Percentiles rank a stretch among this genome's conserved stretches.
phyloP scores from a whole-genome alignment of 2,888 invertebrate species.

The Spialia ferax region DNA sequence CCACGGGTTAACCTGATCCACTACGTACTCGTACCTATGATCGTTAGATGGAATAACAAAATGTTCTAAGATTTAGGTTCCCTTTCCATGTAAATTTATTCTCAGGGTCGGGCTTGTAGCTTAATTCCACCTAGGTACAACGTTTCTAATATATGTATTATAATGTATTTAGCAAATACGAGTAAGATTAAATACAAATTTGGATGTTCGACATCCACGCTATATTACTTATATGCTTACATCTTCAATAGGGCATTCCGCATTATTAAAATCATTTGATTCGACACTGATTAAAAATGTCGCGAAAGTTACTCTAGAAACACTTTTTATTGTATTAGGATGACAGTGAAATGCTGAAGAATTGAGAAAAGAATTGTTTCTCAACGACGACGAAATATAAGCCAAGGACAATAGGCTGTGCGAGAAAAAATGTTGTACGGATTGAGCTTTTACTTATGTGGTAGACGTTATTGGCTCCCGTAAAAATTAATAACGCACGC shows the following conservation, averaged over 20 bases:
- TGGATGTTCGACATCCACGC: background rate
- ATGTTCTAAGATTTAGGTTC: background rate
- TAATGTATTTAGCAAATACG: conserved; percentile 4
- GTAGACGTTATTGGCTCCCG: conserved; percentile 30
- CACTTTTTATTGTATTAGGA: conserved; percentile 2
- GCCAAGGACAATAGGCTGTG: conserved; percentile 1
- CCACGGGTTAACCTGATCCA: background rate
- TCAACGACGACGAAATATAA: background rate
- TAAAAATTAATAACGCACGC: conserved; percentile 27
- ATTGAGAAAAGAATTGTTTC: background rate
- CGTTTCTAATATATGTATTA: conserved; percentile 4
- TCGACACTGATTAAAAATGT: background rate
- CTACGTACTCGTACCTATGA: too few relatives aligned
- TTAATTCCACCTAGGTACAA: background rate
- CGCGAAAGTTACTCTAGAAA: background rate
- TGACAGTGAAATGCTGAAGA: conserved; percentile 1
- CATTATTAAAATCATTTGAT: background rate
- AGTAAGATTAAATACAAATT: background rate
- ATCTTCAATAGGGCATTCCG: background rate
- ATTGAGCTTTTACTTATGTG: background rate
- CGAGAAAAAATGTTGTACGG: conserved; percentile 10
- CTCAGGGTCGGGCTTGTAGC: background rate
- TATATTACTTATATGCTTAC: too few relatives aligned
- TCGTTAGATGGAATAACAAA: conserved; percentile 18
- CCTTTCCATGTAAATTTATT: background rate